Evolutionary conservation across 2,888 invertebrate species (phyloP), one percentile per base, ranked within the genome.

Genomic region (Synanthedon andrenaeformis): DNA sequence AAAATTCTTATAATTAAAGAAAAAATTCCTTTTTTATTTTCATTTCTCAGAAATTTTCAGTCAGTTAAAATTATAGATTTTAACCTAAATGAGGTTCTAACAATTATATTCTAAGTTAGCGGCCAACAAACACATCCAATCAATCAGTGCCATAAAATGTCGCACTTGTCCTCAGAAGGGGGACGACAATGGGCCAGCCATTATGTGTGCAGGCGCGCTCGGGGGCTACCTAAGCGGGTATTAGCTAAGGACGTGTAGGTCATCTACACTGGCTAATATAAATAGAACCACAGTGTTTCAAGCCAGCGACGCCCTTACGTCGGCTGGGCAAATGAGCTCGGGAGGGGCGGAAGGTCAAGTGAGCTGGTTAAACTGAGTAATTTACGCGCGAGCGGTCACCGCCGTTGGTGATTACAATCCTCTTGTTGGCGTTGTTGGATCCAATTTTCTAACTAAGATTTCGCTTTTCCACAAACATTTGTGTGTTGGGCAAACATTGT

Each of bases 351-450:
- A 58, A 60, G 74, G 53, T 64, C 78, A 54, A 62, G 56, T 55
- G 61, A 51, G 61, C 42, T 69, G 72, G 80, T 52, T 65, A 59
- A 61, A 65, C 67, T 70, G 69, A 74, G 82, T 82, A 82, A 82
- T 83, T 82, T 82, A 83, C 82, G 83, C 84, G 84, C 79, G 84
- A 82, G 75, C 81, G 82, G 83, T 78, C 82, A 79, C 80, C 79
- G 79, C 72, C 72, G 70, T 67, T 74, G 77, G 80, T 82, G 82
- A 82, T 83, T 83, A 82, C 80, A 73, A 72, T 73, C 76, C 35
- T 75, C 74, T 75, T 71, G 75, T 75, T 78, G 79, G 75, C 76
- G 70, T 51, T 72, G 71, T 73, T 76, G 78, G 45, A n/a, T 67
- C 72, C 74, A 67, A 70, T 66, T 70, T 73, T 45, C 45, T 14